phyloP scores from a whole-genome alignment of 2,888 invertebrate species.

The Abrostola triplasia region DNA sequence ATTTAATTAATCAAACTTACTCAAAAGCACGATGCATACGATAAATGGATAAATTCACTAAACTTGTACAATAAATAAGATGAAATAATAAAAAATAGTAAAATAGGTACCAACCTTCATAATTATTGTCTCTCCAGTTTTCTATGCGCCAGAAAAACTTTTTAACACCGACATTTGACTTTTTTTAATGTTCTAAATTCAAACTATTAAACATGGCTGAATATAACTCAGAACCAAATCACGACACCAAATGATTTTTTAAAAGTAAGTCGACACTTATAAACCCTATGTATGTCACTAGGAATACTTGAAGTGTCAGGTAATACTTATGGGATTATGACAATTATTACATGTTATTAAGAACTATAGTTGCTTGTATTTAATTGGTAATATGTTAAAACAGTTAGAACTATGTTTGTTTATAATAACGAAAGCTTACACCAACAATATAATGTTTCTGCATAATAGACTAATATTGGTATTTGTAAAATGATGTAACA shows the following conservation, averaged over 20 bases:
- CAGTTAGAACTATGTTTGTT: conserved; percentile 7
- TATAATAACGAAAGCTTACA: conserved; percentile 23
- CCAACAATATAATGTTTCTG: not conserved
- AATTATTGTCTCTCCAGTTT: too few relatives aligned
- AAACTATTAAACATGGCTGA: not conserved
- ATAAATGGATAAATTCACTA: too few relatives aligned
- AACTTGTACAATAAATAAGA: too few relatives aligned
- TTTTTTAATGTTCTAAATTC: not conserved
- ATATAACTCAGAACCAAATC: not conserved
- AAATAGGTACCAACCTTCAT: too few relatives aligned
- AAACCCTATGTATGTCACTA: conserved; percentile 1
- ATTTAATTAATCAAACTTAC: too few relatives aligned
- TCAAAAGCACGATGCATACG: too few relatives aligned
- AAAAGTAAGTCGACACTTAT: conserved; percentile 12
- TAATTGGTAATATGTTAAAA: not conserved
- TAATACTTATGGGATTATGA: not conserved
- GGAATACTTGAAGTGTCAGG: conserved; percentile 4
- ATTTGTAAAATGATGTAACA: too few relatives aligned
- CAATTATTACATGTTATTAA: not conserved
- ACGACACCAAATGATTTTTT: conserved; percentile 9
- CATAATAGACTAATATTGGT: not conserved
- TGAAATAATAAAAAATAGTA: too few relatives aligned
- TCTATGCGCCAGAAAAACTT: not conserved
- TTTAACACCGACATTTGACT: not conserved
- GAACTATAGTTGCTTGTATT: not conserved